These are phyloP conservation scores for Diachasma alloeum DNA, from an alignment of 1,140 invertebrate species.

Conservation along the genomic window DNA sequence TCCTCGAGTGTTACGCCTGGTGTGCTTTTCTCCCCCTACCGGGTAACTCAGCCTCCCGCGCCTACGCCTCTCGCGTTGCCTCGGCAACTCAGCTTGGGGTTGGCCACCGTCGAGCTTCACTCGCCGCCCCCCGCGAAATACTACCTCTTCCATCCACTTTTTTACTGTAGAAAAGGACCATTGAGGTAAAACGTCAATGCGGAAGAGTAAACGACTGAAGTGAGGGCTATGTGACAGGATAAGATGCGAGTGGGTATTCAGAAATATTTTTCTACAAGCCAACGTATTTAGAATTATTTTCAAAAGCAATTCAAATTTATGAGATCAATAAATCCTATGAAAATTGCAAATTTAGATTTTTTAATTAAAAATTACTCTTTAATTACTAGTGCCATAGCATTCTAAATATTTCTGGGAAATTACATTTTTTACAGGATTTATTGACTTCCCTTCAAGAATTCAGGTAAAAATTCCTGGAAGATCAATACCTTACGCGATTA, in stretches of 20 bases:
- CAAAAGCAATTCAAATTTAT: not conserved
- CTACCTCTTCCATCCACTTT: not conserved
- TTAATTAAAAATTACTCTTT: no score
- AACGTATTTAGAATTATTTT: not conserved
- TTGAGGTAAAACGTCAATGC: conserved; percentile 18
- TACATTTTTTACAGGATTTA: no score
- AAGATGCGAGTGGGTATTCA: not conserved
- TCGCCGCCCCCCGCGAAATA: conserved; percentile 49
- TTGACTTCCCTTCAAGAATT: no score
- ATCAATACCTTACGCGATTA: no score
- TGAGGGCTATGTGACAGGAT: not conserved
- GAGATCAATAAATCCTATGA: no score
- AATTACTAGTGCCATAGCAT: no score
- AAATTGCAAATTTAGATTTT: no score
- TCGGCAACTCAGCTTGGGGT: conserved; percentile 62
- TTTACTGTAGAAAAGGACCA: not conserved
- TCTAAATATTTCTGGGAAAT: no score
- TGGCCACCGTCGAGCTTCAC: conserved; percentile 59
- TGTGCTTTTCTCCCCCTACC: conserved; percentile 3
- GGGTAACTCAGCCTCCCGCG: conserved; percentile 34
- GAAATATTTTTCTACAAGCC: not conserved
- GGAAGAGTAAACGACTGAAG: not conserved
- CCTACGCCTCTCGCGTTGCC: conserved; percentile 63
- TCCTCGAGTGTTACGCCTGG: conserved; percentile 1
- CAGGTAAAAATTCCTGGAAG: no score